phyloP scores from a whole-genome alignment of 1,140 invertebrate genomes.

The Saxidomus purpurata region DNA sequence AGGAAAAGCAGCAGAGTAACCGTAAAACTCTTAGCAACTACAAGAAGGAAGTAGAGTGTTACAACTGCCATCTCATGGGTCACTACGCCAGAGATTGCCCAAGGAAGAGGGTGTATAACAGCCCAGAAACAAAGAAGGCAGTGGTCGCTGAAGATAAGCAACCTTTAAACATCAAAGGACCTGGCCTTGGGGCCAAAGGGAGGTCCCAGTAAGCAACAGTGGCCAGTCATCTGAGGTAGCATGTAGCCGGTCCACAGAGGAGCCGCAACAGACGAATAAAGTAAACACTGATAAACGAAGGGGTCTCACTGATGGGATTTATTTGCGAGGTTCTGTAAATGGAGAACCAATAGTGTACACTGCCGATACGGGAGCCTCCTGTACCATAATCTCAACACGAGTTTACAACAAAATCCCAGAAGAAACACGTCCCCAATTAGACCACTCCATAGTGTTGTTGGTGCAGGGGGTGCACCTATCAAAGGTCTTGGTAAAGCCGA shows the following conservation, averaged over 20 bases:
- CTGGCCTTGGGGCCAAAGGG: constrained; percentile 44
- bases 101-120: too few species aligned
- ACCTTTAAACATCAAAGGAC: constrained; percentile 55
- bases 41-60: constrained; percentile 20
- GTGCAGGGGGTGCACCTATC: constrained; percentile 35
- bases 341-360: constrained; percentile 33
- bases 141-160: background rate
- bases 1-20: background rate
- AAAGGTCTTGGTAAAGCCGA: background rate
- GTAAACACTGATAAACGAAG: background rate
- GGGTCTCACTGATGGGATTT: constrained; percentile 11
- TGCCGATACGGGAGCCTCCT: constrained; percentile 43
- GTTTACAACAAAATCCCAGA: background rate
- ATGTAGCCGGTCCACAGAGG: background rate
- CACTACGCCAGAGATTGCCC: constrained; percentile 48
- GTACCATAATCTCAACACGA: constrained; percentile 36
- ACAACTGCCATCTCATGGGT: constrained; percentile 20
- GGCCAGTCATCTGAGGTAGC: background rate
- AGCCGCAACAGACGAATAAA: background rate
- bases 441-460: background rate
- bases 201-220: too few species aligned
- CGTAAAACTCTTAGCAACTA: background rate
- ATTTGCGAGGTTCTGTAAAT: constrained; percentile 32
- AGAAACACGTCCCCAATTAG: background rate
- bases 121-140: background rate